Percentiles rank a stretch among this genome's conserved stretches.
These are phyloP conservation scores for Schizothorax lantsangensis DNA, from an alignment of 2,797 vertebrate species.

Conservation along the genomic window DNA sequence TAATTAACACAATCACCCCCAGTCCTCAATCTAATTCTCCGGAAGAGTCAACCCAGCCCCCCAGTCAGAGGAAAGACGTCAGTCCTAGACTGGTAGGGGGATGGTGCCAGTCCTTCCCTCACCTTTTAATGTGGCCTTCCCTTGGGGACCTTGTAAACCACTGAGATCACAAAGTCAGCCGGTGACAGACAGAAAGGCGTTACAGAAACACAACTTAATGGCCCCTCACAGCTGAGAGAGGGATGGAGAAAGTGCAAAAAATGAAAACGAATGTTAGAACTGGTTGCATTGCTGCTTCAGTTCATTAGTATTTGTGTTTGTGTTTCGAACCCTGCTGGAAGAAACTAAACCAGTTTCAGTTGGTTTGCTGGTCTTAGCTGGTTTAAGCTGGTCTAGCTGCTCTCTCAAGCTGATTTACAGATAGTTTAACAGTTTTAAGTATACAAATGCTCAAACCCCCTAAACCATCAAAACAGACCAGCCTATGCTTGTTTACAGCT, in stretches of 20 bases:
- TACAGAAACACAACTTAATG: conserved; percentile 65
- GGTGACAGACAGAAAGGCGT: conserved; percentile 68
- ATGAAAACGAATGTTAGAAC: conserved; percentile 58
- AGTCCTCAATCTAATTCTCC: conserved; percentile 63
- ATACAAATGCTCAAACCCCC: background rate
- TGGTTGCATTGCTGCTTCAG: background rate
- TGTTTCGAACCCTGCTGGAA: background rate
- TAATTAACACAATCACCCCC: conserved; percentile 79
- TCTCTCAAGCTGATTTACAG: background rate
- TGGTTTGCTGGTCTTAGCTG: background rate
- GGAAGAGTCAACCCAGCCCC: conserved; percentile 70
- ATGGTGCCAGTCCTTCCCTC: conserved; percentile 68
- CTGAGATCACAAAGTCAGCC: conserved; percentile 67
- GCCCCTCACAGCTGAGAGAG: conserved; percentile 52
- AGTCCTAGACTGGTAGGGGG: conserved; percentile 36
- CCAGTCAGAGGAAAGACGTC: conserved; percentile 49
- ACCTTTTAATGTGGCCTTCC: conserved; percentile 71
- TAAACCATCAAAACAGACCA: background rate
- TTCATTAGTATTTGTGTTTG: background rate
- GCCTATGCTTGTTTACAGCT: background rate
- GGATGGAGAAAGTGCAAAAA: conserved; percentile 43
- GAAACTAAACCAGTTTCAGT: background rate
- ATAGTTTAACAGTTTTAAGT: background rate
- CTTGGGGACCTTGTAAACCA: conserved; percentile 74
- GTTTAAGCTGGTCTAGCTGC: background rate